phyloP scores from a whole-genome alignment of 92 coral and sea anemone species.

The Pocillopora meandrina region DNA sequence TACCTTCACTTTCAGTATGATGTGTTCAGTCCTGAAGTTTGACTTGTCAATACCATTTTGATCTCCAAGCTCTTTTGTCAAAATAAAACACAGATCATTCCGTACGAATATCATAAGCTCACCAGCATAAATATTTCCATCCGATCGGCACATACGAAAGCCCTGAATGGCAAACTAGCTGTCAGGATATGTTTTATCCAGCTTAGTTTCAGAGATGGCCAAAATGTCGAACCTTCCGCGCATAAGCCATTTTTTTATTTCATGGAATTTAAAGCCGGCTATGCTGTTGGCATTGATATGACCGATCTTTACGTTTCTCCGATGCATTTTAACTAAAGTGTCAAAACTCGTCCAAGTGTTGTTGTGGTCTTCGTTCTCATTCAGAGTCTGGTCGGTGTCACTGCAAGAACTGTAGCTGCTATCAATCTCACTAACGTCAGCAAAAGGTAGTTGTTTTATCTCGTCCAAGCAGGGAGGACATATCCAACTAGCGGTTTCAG shows the following conservation, averaged over 20 bases:
- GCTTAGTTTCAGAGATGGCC: constrained; percentile 36
- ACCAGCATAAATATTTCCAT: constrained; percentile 41
- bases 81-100: constrained; percentile 50
- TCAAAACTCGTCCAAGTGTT: constrained; percentile 26
- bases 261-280: not conserved
- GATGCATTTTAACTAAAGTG: no score
- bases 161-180: constrained; percentile 22
- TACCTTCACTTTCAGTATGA: no score
- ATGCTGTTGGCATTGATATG: no score
- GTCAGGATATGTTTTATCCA: constrained; percentile 16
- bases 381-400: constrained; percentile 23
- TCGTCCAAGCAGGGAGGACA: constrained; percentile 3
- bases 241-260: constrained; percentile 33
- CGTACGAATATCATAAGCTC: constrained; percentile 49
- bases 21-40: constrained; percentile 37
- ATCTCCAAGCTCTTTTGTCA: constrained; percentile 32
- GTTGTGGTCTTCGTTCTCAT: constrained; percentile 28
- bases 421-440: constrained; percentile 15
- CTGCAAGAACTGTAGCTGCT: not conserved
- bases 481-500: constrained; percentile 3
- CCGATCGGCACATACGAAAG: not conserved
- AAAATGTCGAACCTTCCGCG: constrained; percentile 34
- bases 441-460: constrained; percentile 7
- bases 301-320: no score
- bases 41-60: constrained; percentile 23